phyloP scores from a whole-genome alignment of 2,113 vertebrate species.

The Rhynchomys soricoides region DNA sequence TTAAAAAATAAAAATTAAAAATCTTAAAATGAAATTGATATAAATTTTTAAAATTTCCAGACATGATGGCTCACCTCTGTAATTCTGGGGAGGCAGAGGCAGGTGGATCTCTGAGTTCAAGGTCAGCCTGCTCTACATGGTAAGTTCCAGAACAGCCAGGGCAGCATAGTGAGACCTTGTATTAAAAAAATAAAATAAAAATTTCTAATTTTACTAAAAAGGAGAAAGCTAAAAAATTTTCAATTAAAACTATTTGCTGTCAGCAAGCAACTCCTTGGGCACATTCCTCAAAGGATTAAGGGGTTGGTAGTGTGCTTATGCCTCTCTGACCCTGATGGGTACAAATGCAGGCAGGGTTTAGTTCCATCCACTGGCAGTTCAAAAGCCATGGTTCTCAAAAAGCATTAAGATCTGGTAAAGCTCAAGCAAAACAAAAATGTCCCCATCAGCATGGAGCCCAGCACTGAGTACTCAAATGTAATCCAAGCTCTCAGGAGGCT shows the following conservation, averaged over 20 bases:
- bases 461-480: background rate
- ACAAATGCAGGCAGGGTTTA: background rate
- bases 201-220: conserved; percentile 21
- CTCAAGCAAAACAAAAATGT: background rate
- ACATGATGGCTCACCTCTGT: background rate
- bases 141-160: background rate
- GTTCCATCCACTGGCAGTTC: background rate
- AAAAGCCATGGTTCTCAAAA: conserved; percentile 2
- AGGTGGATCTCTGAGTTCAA: background rate
- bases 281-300: background rate
- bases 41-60: background rate
- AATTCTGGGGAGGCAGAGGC: background rate
- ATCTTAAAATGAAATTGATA: background rate
- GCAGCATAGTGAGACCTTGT: background rate
- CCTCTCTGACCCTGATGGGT: background rate
- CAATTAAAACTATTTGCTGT: conserved; percentile 21
- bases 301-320: background rate
- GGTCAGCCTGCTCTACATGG: background rate
- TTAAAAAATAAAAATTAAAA: background rate
- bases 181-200: background rate
- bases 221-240: background rate
- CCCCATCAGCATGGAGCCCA: background rate
- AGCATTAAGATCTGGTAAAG: background rate
- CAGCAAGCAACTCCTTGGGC: background rate
- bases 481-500: background rate